These are phyloP conservation scores for Nannoperca obscura DNA, from an alignment of 2,797 vertebrate species.

Conservation along the genomic window DNA sequence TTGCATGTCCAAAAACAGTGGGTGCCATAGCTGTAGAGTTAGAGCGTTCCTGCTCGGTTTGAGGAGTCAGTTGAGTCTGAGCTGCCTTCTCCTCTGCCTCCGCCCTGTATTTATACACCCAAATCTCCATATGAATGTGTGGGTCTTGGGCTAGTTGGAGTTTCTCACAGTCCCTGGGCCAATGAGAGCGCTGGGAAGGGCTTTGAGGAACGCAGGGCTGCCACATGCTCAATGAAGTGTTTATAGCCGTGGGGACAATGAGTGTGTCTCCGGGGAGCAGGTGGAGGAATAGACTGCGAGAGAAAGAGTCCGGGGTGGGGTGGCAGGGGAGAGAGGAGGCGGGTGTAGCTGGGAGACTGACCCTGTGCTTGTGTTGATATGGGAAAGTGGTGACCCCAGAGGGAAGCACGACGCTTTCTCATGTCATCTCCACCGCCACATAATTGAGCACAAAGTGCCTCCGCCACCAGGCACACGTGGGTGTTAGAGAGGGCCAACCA, in stretches of 20 bases:
- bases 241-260: slow-evolving; percentile 84
- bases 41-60: slow-evolving; percentile 61
- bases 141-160: slow-evolving; percentile 87
- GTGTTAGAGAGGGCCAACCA: slow-evolving; percentile 65
- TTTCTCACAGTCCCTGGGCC: slow-evolving; percentile 95
- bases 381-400: slow-evolving; percentile 87
- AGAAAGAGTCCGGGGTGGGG: slow-evolving; percentile 70
- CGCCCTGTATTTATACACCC: slow-evolving; percentile 88
- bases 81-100: slow-evolving; percentile 59
- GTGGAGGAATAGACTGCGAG: slow-evolving; percentile 80
- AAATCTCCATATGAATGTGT: slow-evolving; percentile 90
- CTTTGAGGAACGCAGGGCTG: slow-evolving; percentile 81
- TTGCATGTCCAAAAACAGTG: slow-evolving; percentile 75
- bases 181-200: slow-evolving; percentile 87
- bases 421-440: slow-evolving; percentile 74
- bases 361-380: slow-evolving; percentile 81
- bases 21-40: slow-evolving; percentile 83
- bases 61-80: slow-evolving; percentile 74
- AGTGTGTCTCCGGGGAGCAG: slow-evolving; percentile 84
- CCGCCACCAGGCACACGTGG: slow-evolving; percentile 80
- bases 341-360: slow-evolving; percentile 63
- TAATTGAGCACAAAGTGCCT: slow-evolving; percentile 82
- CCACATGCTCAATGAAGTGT: slow-evolving; percentile 88
- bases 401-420: slow-evolving; percentile 75
- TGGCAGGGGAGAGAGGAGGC: slow-evolving; percentile 3